Conservation (phyloP, 2,888 invertebrate genomes). For the Stenurella melanura region DNA sequence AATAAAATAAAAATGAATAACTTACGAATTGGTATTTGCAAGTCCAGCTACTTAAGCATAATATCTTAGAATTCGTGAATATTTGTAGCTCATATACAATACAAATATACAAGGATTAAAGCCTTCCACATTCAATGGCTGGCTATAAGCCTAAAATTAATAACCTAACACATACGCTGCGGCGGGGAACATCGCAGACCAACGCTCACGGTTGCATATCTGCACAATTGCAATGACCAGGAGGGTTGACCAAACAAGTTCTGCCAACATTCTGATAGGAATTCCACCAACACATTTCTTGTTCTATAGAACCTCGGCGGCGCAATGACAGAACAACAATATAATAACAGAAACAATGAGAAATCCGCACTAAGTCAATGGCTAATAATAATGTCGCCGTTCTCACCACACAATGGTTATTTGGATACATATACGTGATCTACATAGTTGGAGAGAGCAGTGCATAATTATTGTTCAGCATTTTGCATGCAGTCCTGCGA, state of each 20-base stretch:
- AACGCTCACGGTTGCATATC: slow-evolving; percentile 36
- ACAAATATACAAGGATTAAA: slow-evolving; percentile 33
- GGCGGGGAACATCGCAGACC: slow-evolving; percentile 42
- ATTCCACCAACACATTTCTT: slow-evolving; percentile 49
- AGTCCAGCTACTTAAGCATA: slow-evolving; percentile 7
- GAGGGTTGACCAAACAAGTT: slow-evolving; percentile 46
- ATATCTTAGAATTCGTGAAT: slow-evolving; percentile 27
- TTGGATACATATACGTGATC: slow-evolving; percentile 54
- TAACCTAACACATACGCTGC: slow-evolving; percentile 46
- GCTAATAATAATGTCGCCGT: slow-evolving; percentile 63
- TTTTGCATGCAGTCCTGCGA: background rate
- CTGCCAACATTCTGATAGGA: slow-evolving; percentile 45
- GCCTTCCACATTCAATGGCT: slow-evolving; percentile 21
- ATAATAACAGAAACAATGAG: slow-evolving; percentile 65
- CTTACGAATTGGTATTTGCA: slow-evolving; percentile 19
- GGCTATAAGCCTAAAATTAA: slow-evolving; percentile 44
- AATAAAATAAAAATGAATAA: background rate
- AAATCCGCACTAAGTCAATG: slow-evolving; percentile 64
- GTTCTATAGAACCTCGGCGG: slow-evolving; percentile 44
- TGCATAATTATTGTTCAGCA: slow-evolving; percentile 23
- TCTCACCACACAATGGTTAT: slow-evolving; percentile 59
- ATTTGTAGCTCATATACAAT: slow-evolving; percentile 25
- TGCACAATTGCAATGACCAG: slow-evolving; percentile 41
- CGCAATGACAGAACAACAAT: slow-evolving; percentile 63
- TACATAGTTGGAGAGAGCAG: slow-evolving; percentile 43